Conservation (phyloP, 2,797 vertebrate species). For the Enteromius unitaeniatus region DNA sequence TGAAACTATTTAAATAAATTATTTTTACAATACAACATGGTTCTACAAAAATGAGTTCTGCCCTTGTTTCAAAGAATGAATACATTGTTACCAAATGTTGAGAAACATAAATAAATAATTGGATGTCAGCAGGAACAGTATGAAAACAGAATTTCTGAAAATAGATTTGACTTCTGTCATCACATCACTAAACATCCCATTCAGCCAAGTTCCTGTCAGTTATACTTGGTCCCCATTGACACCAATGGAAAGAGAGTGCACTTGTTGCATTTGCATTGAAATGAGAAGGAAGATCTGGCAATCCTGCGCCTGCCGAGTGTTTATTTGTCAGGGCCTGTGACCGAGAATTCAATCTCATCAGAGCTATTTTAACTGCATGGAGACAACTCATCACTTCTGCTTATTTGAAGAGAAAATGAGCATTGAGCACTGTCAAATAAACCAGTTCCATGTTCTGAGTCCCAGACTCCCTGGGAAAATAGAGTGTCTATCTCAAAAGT, state of each 20-base stretch:
- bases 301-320: not conserved
- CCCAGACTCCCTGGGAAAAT: conserved; percentile 27
- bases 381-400: conserved; percentile 48
- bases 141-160: conserved; percentile 27
- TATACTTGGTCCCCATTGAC: conserved; percentile 3
- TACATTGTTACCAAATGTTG: not conserved
- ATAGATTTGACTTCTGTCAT: conserved; percentile 8
- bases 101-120: not conserved
- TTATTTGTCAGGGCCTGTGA: conserved; percentile 44
- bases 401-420: conserved; percentile 51
- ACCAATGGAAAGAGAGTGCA: conserved; percentile 11
- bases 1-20: not conserved
- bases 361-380: conserved; percentile 43
- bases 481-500: not conserved
- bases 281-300: conserved; percentile 43
- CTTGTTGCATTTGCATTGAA: conserved; percentile 34
- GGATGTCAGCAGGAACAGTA: conserved; percentile 4
- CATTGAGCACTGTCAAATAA: conserved; percentile 45
- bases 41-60: not conserved
- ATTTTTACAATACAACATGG: not conserved
- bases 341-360: conserved; percentile 41
- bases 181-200: not conserved
- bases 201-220: conserved; percentile 12
- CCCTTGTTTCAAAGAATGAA: not conserved
- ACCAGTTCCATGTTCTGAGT: conserved; percentile 22